A percentile compares a stretch with the other conserved stretches of the same genome.
Conservation (phyloP, 2,797 vertebrate species). For the Peromyscus attwateri region DNA sequence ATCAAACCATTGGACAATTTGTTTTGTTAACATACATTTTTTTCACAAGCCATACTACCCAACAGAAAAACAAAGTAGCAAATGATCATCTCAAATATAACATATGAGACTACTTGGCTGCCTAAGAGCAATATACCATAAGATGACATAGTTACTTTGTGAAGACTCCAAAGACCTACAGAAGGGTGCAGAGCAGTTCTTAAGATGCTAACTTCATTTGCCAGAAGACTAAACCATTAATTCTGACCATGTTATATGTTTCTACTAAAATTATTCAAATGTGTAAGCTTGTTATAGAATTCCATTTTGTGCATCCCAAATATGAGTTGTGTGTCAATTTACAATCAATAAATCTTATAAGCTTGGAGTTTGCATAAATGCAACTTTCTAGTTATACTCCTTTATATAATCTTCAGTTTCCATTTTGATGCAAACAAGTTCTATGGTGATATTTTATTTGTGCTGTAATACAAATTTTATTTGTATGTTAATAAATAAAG, state of each 20-base stretch:
- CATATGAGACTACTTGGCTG: not conserved
- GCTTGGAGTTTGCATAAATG: not conserved
- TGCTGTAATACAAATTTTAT: no score
- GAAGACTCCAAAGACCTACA: not conserved
- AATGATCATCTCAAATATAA: not conserved
- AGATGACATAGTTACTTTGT: not conserved
- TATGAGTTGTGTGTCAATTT: not conserved
- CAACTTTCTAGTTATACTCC: not conserved
- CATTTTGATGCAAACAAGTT: not conserved
- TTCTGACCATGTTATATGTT: not conserved
- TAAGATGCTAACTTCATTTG: not conserved
- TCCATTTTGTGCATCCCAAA: not conserved
- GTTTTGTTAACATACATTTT: not conserved
- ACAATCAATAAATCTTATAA: not conserved
- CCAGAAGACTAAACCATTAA: not conserved
- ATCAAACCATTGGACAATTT: not conserved
- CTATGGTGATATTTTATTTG: no score
- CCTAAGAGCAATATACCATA: not conserved
- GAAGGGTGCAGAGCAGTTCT: not conserved
- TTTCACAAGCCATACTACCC: not conserved
- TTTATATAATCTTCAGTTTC: not conserved
- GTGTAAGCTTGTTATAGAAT: not conserved
- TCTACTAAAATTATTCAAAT: not conserved
- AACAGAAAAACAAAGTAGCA: not conserved
- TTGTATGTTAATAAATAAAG: no score